These are phyloP conservation scores for Aquatica leii DNA, from an alignment of 2,888 invertebrate genomes.

Conservation along the genomic window DNA sequence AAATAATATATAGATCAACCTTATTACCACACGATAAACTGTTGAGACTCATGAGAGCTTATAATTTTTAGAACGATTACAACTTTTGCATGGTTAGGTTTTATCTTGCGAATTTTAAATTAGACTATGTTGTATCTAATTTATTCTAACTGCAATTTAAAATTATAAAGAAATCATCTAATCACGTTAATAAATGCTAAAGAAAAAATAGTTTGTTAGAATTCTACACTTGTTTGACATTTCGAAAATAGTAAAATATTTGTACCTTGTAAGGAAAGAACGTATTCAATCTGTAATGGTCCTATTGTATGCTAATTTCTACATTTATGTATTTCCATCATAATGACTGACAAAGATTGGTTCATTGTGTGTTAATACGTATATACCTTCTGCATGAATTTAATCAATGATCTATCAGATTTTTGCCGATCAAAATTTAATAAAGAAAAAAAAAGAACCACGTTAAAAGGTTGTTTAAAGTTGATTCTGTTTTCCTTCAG, in stretches of 20 bases:
- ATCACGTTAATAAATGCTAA: too few relatives aligned
- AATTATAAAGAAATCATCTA: too few relatives aligned
- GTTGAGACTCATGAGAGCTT: too few relatives aligned
- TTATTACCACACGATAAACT: too few relatives aligned
- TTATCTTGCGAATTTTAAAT: too few relatives aligned
- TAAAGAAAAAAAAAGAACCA: slow-evolving; percentile 12
- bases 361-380: slow-evolving; percentile 36
- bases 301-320: slow-evolving; percentile 39
- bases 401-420: slow-evolving; percentile 21
- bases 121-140: too few relatives aligned
- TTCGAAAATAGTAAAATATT: slow-evolving; percentile 19
- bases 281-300: slow-evolving; percentile 30
- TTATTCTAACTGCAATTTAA: too few relatives aligned
- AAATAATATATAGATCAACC: too few relatives aligned
- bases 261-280: slow-evolving; percentile 26
- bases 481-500: neutral
- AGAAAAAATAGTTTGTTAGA: slow-evolving; percentile 4
- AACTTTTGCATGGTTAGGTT: too few relatives aligned
- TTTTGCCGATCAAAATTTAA: slow-evolving; percentile 17
- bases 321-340: slow-evolving; percentile 34
- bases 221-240: slow-evolving; percentile 22
- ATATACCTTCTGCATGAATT: slow-evolving; percentile 33
- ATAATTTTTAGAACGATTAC: too few relatives aligned
- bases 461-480: neutral
- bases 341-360: slow-evolving; percentile 31